Evolutionary conservation across 2,113 vertebrate species (phyloP).

Genomic region (Hippolais icterina): DNA sequence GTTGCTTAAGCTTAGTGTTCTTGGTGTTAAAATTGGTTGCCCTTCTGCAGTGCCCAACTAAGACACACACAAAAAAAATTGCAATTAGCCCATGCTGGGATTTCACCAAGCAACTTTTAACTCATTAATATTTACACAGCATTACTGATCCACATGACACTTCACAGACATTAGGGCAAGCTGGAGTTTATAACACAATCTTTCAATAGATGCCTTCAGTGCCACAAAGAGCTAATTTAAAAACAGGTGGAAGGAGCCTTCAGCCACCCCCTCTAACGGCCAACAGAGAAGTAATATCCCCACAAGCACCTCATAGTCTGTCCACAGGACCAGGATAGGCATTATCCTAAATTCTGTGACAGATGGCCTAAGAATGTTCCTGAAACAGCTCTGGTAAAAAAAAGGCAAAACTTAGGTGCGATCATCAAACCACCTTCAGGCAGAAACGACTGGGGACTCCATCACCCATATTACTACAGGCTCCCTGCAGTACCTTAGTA

Average conservation of each 20-base stretch:
- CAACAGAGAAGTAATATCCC: not conserved
- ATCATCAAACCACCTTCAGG: not conserved
- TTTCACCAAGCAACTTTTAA: constrained; percentile 26
- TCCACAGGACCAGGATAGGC: not conserved
- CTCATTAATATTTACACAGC: constrained; percentile 42
- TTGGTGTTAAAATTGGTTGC: not conserved
- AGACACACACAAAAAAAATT: not conserved
- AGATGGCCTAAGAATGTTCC: not conserved
- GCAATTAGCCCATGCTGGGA: not conserved
- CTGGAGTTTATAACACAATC: not conserved
- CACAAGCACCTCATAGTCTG: not conserved
- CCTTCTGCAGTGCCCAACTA: not conserved
- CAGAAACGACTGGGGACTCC: not conserved
- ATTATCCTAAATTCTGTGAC: not conserved
- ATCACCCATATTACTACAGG: not conserved
- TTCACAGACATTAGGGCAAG: not conserved
- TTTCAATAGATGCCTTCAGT: not conserved
- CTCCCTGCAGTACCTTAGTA: not conserved
- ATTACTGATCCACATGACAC: not conserved
- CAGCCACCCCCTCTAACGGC: not conserved
- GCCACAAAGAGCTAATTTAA: constrained; percentile 22
- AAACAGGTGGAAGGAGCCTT: constrained; percentile 12
- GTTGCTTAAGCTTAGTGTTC: constrained; percentile 6
- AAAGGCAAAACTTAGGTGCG: not conserved
- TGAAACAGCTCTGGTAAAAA: not conserved